A percentile compares a stretch with the other conserved stretches of the same genome.
Evolutionary conservation across 2,113 vertebrate species (phyloP).

Genomic region (Phoenicopterus ruber): DNA sequence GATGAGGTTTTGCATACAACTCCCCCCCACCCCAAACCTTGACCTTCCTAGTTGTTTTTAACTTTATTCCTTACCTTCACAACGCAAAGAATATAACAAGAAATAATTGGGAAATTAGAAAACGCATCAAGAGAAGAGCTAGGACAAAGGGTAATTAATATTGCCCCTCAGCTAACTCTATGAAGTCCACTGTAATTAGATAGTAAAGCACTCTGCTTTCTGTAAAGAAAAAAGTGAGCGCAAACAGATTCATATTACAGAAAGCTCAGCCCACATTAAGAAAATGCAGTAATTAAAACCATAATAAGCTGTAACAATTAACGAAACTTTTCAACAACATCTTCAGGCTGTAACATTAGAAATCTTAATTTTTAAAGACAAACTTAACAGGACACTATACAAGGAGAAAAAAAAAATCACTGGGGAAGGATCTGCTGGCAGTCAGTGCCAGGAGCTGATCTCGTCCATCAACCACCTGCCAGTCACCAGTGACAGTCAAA

Average conservation of each 20-base stretch:
- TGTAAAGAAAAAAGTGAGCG: neutral
- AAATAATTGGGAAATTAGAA: conserved; percentile 27
- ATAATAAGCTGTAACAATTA: neutral
- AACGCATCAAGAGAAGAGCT: neutral
- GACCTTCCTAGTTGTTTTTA: neutral
- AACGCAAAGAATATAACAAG: neutral
- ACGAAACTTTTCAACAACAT: neutral
- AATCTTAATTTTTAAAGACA: neutral
- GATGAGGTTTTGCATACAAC: neutral
- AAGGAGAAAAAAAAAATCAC: neutral
- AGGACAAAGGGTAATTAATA: conserved; percentile 25
- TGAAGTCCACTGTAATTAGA: conserved; percentile 23
- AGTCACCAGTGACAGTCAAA: neutral
- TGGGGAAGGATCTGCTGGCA: neutral
- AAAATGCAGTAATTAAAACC: conserved; percentile 8
- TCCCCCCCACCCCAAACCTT: neutral
- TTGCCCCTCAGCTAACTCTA: neutral
- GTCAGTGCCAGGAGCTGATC: neutral
- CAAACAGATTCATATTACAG: neutral
- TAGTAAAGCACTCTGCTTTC: neutral
- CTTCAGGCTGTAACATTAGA: neutral
- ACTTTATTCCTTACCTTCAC: neutral
- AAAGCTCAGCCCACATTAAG: neutral
- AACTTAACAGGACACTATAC: neutral
- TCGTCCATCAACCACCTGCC: neutral